phyloP scores from a whole-genome alignment of 2,888 invertebrate species.

The Sthenelais limicola region DNA sequence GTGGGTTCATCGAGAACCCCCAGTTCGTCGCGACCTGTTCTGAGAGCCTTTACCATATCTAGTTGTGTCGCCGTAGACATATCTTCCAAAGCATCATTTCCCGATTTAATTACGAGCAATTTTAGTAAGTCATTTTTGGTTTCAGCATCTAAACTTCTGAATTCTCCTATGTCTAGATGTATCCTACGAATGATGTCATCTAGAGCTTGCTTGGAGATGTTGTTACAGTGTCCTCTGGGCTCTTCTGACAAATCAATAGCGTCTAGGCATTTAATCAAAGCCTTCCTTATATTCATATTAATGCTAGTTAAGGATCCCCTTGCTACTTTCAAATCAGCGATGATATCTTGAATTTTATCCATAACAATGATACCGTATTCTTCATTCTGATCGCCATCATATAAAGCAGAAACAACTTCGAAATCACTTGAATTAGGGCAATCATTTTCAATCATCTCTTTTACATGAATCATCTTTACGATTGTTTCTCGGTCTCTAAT shows the following conservation, averaged over 20 bases:
- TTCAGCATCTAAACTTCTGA: neutral
- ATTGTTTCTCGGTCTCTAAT: slow-evolving; percentile 6
- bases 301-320: too few relatives aligned
- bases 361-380: too few relatives aligned
- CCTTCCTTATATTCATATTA: too few relatives aligned
- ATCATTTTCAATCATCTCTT: neutral
- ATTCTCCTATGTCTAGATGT: neutral
- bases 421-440: neutral
- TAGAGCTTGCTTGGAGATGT: neutral
- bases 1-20: neutral
- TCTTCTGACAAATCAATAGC: too few relatives aligned
- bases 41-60: neutral
- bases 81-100: neutral
- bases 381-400: slow-evolving; percentile 29
- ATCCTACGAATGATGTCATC: slow-evolving; percentile 7
- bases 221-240: too few relatives aligned
- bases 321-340: too few relatives aligned
- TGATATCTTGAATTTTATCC: too few relatives aligned
- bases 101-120: slow-evolving; percentile 7
- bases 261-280: too few relatives aligned
- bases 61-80: neutral
- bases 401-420: slow-evolving; percentile 13
- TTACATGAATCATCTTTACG: slow-evolving; percentile 5
- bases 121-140: neutral
- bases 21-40: neutral